Percentiles rank a stretch among this genome's conserved stretches.
Conservation (phyloP, 2,888 invertebrate species). For the Agrotis segetum region DNA sequence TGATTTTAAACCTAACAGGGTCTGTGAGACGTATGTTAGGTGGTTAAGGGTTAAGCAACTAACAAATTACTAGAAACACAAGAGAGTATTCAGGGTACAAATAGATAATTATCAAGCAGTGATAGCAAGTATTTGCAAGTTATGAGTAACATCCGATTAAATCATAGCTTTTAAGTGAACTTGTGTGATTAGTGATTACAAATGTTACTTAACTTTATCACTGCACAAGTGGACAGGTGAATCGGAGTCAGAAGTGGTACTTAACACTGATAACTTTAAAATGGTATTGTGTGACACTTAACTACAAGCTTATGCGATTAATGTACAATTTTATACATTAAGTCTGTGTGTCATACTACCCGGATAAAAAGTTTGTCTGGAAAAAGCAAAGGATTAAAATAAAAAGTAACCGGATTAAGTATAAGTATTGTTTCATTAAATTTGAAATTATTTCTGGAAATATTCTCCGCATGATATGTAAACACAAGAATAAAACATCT, state of each 20-base stretch:
- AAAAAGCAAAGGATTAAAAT: too few relatives aligned
- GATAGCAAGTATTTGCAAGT: not conserved
- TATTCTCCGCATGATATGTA: too few relatives aligned
- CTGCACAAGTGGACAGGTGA: not conserved
- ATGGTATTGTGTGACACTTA: not conserved
- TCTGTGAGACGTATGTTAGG: too few relatives aligned
- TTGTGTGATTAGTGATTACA: not conserved
- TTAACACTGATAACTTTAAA: conserved; percentile 9
- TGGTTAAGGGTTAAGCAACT: too few relatives aligned
- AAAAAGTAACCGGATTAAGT: too few relatives aligned
- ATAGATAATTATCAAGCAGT: conserved; percentile 4
- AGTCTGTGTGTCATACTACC: too few relatives aligned
- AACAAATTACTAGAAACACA: not conserved
- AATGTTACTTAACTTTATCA: conserved; percentile 33
- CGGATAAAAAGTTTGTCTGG: too few relatives aligned
- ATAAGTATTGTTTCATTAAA: too few relatives aligned
- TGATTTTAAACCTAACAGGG: too few relatives aligned
- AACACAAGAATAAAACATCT: too few relatives aligned
- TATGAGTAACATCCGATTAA: conserved; percentile 28
- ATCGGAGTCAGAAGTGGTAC: conserved; percentile 17
- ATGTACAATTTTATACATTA: not conserved
- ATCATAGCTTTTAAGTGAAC: conserved; percentile 10
- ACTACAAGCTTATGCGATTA: not conserved
- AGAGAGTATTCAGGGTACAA: conserved; percentile 1
- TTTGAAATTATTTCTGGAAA: too few relatives aligned